Percentiles rank a stretch among this genome's conserved stretches.
These are phyloP conservation scores for Caenorhabditis virilis DNA, from an alignment of 2,888 invertebrate genomes.

Conservation along the genomic window DNA sequence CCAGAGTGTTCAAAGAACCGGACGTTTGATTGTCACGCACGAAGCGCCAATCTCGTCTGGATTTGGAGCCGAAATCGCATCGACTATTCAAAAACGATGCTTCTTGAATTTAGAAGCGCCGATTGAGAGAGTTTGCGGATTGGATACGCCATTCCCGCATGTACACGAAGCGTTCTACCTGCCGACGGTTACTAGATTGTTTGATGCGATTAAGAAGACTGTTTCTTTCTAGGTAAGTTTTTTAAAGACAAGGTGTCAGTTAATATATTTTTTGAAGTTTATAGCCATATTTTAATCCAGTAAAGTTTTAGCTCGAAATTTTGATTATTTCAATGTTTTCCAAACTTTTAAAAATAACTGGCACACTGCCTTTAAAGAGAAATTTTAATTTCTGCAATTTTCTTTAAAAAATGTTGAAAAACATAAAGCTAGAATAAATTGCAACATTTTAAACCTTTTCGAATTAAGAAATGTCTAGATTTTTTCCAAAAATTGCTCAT, in stretches of 20 bases:
- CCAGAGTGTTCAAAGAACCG: constrained; percentile 93
- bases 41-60: constrained; percentile 94
- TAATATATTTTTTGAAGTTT: background rate
- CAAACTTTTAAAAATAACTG: no score
- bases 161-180: constrained; percentile 93
- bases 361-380: background rate
- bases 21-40: constrained; percentile 86
- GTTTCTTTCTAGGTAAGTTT: constrained; percentile 74
- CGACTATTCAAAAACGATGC: constrained; percentile 88
- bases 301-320: background rate
- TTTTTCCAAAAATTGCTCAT: background rate
- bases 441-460: background rate
- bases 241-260: background rate
- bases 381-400: background rate
- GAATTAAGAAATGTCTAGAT: background rate
- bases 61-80: constrained; percentile 92
- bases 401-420: background rate
- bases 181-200: constrained; percentile 89
- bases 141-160: constrained; percentile 97
- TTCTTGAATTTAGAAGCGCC: constrained; percentile 94
- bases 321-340: no score
- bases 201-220: constrained; percentile 80
- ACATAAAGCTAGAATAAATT: background rate
- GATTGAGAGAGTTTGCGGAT: constrained; percentile 84
- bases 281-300: background rate